Conservation (phyloP, 2,113 vertebrate species). For the Hippotragus niger region DNA sequence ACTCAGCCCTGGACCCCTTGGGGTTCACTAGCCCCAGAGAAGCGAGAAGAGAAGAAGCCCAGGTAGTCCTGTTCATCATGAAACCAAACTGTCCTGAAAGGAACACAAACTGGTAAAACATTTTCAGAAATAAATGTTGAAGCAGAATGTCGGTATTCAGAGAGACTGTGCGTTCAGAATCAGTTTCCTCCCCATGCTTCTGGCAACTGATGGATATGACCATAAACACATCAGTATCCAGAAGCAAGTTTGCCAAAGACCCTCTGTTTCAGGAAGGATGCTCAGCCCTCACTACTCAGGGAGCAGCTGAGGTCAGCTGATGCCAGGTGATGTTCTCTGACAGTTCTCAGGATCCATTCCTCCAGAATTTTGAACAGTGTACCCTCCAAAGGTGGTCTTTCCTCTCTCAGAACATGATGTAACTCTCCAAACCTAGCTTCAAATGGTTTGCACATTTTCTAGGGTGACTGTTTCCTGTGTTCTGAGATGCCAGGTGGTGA, state of each 20-base stretch:
- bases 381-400: conserved; percentile 2
- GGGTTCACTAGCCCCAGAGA: background rate
- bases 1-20: background rate
- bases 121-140: background rate
- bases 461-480: conserved; percentile 16
- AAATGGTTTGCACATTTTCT: conserved; percentile 54
- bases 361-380: background rate
- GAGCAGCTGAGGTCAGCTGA: background rate
- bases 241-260: background rate
- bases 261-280: background rate
- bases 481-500: conserved; percentile 21
- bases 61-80: background rate
- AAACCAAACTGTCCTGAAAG: background rate
- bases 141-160: background rate
- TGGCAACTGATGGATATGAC: background rate
- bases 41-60: background rate
- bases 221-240: background rate
- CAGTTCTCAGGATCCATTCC: conserved; percentile 11
- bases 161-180: background rate
- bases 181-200: background rate
- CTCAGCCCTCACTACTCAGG: background rate
- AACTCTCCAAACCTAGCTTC: background rate
- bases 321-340: background rate
- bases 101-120: background rate
- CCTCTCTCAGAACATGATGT: background rate